Conservation (phyloP, 2,113 vertebrate species). For the Macaca mulatta region DNA sequence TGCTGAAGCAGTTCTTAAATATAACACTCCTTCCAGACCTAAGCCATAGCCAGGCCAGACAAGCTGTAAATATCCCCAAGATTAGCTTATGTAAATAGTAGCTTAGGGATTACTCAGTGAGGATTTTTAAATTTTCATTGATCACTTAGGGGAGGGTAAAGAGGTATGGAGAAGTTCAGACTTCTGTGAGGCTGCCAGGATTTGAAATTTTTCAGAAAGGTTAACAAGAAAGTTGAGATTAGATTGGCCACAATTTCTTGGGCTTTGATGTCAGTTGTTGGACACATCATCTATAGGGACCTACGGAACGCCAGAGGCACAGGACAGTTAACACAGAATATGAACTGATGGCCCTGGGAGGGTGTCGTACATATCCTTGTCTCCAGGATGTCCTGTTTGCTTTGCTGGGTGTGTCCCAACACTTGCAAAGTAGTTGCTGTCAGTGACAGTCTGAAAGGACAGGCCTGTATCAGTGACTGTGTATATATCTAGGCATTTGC, state of each 20-base stretch:
- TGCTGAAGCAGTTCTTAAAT: neutral
- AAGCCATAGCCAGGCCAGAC: neutral
- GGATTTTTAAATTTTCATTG: neutral
- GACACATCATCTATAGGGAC: fast-evolving
- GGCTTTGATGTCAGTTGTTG: fast-evolving
- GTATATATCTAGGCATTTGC: fast-evolving
- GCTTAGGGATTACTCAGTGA: too few species aligned
- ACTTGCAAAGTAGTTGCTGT: fast-evolving
- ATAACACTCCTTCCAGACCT: neutral
- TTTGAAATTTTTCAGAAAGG: neutral
- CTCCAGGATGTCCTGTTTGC: neutral
- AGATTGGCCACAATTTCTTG: fast-evolving
- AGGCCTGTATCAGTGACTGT: fast-evolving
- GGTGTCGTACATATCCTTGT: fast-evolving
- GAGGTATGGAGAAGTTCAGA: neutral
- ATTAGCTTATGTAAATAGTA: neutral
- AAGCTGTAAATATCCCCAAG: neutral
- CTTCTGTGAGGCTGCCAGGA: neutral
- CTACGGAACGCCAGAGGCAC: fast-evolving
- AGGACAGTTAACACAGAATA: fast-evolving
- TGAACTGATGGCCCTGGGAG: fast-evolving
- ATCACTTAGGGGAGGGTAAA: neutral
- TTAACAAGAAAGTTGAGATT: neutral
- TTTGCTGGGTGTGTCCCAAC: fast-evolving
- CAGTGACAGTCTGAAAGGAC: fast-evolving